Evolutionary conservation across 2,888 invertebrate genomes (phyloP).

Genomic region (Athalia circularis): DNA sequence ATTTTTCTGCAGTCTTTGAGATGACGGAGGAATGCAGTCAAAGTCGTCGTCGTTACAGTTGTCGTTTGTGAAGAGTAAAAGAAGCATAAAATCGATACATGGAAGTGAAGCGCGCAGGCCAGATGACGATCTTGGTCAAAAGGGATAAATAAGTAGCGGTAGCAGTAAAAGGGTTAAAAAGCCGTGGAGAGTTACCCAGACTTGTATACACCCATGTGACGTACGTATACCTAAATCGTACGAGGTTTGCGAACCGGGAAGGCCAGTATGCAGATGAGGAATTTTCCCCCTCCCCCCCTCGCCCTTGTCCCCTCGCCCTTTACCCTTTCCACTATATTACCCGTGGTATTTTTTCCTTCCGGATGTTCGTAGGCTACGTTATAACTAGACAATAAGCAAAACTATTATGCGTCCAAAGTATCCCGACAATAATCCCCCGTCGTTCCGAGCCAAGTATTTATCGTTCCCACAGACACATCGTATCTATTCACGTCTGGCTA

Average conservation of each 20-base stretch:
- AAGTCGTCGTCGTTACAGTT: too few species aligned
- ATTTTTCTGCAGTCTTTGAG: too few species aligned
- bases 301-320: background rate
- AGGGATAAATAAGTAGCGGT: too few species aligned
- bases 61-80: too few species aligned
- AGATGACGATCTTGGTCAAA: background rate
- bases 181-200: background rate
- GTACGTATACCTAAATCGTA: too few species aligned
- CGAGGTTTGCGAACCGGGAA: background rate
- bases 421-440: background rate
- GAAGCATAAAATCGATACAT: background rate
- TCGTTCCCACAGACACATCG: too few species aligned
- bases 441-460: too few species aligned
- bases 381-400: background rate
- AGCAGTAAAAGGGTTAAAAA: background rate
- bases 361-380: constrained; percentile 29
- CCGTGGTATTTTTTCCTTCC: constrained; percentile 6
- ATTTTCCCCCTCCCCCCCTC: too few species aligned
- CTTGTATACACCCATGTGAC: too few species aligned
- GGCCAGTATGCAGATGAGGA: constrained; percentile 29
- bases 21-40: too few species aligned
- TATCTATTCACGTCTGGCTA: too few species aligned
- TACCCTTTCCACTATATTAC: background rate
- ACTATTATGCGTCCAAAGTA: constrained; percentile 20
- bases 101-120: background rate